phyloP scores from a whole-genome alignment of 2,797 vertebrate genomes.

The Sus cebifrons region DNA sequence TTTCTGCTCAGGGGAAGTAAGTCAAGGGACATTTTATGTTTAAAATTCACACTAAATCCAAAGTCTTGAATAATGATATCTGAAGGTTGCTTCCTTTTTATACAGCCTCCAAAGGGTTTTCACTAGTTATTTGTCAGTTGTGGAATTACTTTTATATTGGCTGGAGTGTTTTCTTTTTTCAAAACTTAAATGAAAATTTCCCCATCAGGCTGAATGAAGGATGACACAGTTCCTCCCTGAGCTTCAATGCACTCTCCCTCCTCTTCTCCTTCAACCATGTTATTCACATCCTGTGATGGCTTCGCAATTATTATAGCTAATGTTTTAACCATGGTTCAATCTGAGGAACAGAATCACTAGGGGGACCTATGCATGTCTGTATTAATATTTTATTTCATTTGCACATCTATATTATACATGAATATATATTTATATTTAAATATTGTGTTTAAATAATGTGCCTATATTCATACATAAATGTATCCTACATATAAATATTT shows the following conservation, averaged over 20 bases:
- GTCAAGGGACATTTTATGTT: conserved; percentile 52
- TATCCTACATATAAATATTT: not conserved
- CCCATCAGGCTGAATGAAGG: not conserved
- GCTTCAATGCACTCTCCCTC: rapidly evolving
- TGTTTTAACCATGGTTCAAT: not conserved
- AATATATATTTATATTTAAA: too few relatives aligned
- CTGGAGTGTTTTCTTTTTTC: not conserved
- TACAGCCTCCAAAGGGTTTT: not conserved
- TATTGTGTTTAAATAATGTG: too few relatives aligned
- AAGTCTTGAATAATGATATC: conserved; percentile 13
- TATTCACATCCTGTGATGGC: not conserved
- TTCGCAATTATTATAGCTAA: not conserved
- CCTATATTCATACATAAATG: too few relatives aligned
- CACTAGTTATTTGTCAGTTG: not conserved
- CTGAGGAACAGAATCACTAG: not conserved
- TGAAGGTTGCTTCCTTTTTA: not conserved
- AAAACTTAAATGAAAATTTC: not conserved
- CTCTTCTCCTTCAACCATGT: not conserved
- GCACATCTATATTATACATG: too few relatives aligned
- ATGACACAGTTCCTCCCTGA: not conserved
- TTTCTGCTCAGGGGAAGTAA: not conserved
- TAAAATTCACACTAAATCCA: conserved; percentile 36
- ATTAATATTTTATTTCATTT: not conserved
- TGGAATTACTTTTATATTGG: not conserved
- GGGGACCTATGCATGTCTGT: not conserved